Conservation (phyloP, 2,888 invertebrate species). For the Eupithecia tripunctaria region DNA sequence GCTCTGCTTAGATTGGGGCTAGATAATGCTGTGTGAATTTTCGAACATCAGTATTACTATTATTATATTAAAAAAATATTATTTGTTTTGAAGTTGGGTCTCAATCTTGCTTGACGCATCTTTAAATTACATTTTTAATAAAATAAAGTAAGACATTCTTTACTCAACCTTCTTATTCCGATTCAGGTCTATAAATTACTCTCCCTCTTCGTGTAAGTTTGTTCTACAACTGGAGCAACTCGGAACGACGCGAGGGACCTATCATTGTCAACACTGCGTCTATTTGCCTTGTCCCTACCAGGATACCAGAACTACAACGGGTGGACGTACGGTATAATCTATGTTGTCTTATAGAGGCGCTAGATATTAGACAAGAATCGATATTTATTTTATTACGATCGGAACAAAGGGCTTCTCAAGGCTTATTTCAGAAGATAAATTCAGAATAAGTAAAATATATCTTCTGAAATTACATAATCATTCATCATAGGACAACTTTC, state of each 20-base stretch:
- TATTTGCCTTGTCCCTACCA: slow-evolving; percentile 26
- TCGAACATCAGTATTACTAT: no score
- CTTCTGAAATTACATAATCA: no score
- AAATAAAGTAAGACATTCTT: not conserved
- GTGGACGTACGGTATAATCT: not conserved
- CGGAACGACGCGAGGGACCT: not conserved
- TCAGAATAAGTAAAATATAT: no score
- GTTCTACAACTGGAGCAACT: slow-evolving; percentile 1
- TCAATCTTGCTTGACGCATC: not conserved
- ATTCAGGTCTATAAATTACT: not conserved
- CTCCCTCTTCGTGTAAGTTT: not conserved
- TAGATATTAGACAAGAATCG: not conserved
- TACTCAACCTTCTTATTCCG: not conserved
- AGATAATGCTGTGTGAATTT: no score
- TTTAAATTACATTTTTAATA: no score
- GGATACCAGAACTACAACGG: slow-evolving; percentile 3
- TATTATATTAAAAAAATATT: no score
- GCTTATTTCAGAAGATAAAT: no score
- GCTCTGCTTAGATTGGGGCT: no score
- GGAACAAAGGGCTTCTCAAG: no score
- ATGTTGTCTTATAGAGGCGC: not conserved
- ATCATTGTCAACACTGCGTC: slow-evolving; percentile 1
- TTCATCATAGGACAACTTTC: not conserved
- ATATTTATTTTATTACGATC: not conserved
- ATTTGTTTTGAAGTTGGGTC: not conserved